Base-by-base conservation (phyloP, 2,888 invertebrate species). In the Frankliniella fusca region DNA sequence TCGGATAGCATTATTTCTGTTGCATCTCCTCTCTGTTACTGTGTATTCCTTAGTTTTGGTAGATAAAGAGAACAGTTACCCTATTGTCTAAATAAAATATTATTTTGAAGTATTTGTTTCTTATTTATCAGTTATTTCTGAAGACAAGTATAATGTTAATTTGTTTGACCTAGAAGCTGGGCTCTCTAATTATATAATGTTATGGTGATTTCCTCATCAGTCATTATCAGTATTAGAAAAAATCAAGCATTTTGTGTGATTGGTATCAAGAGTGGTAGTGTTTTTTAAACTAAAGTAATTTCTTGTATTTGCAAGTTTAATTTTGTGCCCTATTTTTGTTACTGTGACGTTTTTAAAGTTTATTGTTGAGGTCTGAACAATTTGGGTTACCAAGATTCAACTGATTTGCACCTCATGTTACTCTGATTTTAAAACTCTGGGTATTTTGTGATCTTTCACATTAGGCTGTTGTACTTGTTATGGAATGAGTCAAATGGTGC, bases 161-260 rank as follows among this genome's bases (percentile, higher is more conserved):
- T 70, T 70, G 70, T 70, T 23, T 20, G 20, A n/a, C 23, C 23
- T 54, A 54, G 54, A 20, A 70, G 70, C 70, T 70, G 70, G 70
- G 70, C 70, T 70, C 70, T 70, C 70, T 70, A 70, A 54, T 5
- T 54, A 38, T 15, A 54, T 54, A 20, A 20, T 54, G 20, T 54
- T 11, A 23, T 23, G 70, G 70, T 70, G 70, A 70, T n/a, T 70
- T 70, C 23, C 3, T 11, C 23, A n/a, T 70, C 70, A n/a, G 70
- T 23, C 70, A 70, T 70, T 70, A 70, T 70, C 70, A 70, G 70
- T 70, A 70, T 70, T 70, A 70, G 70, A 23, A 70, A 23, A 70
- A 20, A n/a, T 70, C 7, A 23, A 70, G 70, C 23, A 23, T 70
- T 38, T 70, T 70, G 70, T 70, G 70, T 70, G 70, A 70, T n/a